Evolutionary conservation across 1,140 invertebrate genomes (phyloP).

Genomic region (Laupala kohalensis): DNA sequence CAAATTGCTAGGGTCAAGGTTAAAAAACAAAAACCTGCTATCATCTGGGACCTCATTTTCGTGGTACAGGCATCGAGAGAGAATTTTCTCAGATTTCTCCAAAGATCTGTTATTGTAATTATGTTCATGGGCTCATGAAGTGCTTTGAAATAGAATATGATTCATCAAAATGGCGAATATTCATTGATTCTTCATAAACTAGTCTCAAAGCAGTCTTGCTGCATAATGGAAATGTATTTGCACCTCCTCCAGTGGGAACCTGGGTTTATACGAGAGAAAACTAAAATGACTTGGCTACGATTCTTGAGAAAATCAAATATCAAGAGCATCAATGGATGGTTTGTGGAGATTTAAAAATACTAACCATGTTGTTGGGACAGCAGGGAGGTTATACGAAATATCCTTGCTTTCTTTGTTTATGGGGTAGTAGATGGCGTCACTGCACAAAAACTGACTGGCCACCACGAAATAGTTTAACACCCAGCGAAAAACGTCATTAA

Average conservation of each 20-base stretch:
- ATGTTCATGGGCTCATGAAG: constrained; percentile 8
- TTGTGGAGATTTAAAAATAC: constrained; percentile 23
- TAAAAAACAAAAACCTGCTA: constrained; percentile 16
- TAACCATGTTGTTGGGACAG: constrained; percentile 20
- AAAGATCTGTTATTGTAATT: constrained; percentile 9
- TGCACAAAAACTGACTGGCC: constrained; percentile 17
- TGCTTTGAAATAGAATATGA: background rate
- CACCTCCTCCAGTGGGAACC: constrained; percentile 21
- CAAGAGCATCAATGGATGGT: constrained; percentile 16
- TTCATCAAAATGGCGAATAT: constrained; percentile 19
- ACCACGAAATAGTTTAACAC: background rate
- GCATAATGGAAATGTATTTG: constrained; percentile 21
- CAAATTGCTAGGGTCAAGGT: constrained; percentile 14
- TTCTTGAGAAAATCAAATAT: constrained; percentile 14
- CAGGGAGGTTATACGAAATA: constrained; percentile 26
- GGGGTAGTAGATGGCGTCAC: constrained; percentile 23
- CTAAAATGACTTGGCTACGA: constrained; percentile 18
- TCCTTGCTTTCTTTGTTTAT: too few relatives aligned
- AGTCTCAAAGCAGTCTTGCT: constrained; percentile 21
- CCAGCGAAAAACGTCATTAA: background rate
- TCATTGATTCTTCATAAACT: constrained; percentile 23
- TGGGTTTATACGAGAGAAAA: constrained; percentile 22
- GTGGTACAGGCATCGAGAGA: constrained; percentile 11
- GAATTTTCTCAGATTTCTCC: constrained; percentile 11
- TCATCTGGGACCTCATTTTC: constrained; percentile 9